These are phyloP conservation scores for Boleophthalmus pectinirostris DNA, from an alignment of 2,113 vertebrate genomes.

Conservation along the genomic window DNA sequence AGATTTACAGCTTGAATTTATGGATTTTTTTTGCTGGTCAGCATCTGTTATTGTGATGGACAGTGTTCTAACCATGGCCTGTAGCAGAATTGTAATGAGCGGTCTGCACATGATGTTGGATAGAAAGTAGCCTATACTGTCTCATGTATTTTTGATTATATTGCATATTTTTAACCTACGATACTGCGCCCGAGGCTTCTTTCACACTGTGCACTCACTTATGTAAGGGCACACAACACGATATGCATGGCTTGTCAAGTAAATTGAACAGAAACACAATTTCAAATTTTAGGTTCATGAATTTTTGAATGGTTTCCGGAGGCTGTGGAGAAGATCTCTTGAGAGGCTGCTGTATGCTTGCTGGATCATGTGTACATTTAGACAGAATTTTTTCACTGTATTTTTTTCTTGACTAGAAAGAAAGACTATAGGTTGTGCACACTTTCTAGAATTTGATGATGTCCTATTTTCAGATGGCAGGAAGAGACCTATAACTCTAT, in stretches of 20 bases:
- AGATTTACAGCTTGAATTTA: background rate
- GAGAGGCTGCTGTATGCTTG: no score
- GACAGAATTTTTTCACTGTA: no score
- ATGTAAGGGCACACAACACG: background rate
- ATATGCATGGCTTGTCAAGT: background rate
- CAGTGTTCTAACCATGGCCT: background rate
- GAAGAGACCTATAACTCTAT: no score
- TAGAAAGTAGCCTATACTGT: no score
- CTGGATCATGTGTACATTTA: no score
- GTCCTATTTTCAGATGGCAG: no score
- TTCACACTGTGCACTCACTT: background rate
- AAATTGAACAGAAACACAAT: background rate
- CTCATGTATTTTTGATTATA: conserved; percentile 1
- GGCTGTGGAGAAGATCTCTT: background rate
- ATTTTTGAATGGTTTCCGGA: background rate
- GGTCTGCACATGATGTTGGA: background rate
- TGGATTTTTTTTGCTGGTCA: background rate
- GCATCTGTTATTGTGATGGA: background rate
- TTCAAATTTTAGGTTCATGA: background rate
- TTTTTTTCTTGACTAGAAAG: background rate
- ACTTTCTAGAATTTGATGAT: no score
- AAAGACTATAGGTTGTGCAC: no score
- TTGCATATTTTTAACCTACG: background rate
- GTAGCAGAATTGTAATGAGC: background rate
- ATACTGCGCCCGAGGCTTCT: background rate